Percentiles rank a stretch among this genome's conserved stretches.
Evolutionary conservation across 1,140 invertebrate genomes (phyloP).

Genomic region (Solenopsis invicta): DNA sequence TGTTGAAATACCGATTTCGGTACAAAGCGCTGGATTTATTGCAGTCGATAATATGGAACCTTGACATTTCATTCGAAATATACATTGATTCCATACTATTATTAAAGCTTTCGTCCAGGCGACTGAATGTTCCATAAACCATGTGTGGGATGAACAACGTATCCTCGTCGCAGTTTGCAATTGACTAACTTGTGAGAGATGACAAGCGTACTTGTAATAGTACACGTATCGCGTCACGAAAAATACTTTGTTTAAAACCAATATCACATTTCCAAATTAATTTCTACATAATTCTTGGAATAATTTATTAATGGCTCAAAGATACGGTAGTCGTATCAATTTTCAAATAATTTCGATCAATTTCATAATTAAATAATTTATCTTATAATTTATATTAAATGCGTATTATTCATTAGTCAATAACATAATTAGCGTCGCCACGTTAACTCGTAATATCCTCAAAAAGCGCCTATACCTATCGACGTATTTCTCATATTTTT

Average conservation of each 20-base stretch:
- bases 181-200: background rate
- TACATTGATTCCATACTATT: slow-evolving; percentile 27
- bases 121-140: slow-evolving; percentile 18
- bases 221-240: background rate
- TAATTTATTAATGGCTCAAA: background rate
- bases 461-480: background rate
- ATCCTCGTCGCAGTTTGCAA: background rate
- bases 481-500: background rate
- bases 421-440: background rate
- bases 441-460: background rate
- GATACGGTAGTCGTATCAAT: background rate
- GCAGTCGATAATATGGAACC: slow-evolving; percentile 42
- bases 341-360: background rate
- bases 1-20: background rate
- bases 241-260: background rate
- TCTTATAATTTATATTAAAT: background rate
- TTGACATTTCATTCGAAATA: slow-evolving; percentile 59
- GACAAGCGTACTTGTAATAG: background rate
- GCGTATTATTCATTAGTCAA: background rate
- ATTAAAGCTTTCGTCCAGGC: slow-evolving; percentile 37
- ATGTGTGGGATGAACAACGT: slow-evolving; percentile 28
- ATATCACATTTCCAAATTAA: background rate
- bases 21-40: slow-evolving; percentile 20
- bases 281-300: background rate
- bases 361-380: slow-evolving; percentile 16